Base-by-base conservation (phyloP, 1,140 invertebrate species). In the Lordiphosa mommai region DNA sequence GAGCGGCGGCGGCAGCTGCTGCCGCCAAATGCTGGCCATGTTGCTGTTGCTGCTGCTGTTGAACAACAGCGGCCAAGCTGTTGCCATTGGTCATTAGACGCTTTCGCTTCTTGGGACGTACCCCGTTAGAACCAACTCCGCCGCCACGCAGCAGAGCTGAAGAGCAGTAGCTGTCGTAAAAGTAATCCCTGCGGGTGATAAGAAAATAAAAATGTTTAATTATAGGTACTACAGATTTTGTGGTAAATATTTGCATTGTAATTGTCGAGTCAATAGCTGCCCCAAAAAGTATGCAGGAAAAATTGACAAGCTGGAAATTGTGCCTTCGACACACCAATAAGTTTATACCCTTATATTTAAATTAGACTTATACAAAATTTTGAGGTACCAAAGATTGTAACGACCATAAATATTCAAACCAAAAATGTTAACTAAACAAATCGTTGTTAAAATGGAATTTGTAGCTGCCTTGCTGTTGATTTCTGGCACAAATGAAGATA, bases 101-200 rank as follows among this genome's bases (percentile, higher is more conserved):
- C 33, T 92, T 91, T 48, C 92, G 89, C 74, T 93, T 93, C 64
- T 92, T 89, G 44, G 92, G 89, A 41, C 92, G 90, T 6, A 91
- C 89, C 10, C 91, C 88, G 34, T 88, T 88, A 4, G 40, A 41
- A 68, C 61, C 68, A 8, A 89, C 68, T 0, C 51, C 66, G 0
- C 74, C 57, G 61, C 70, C 70, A 0, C 90, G 89, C 56, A 92
- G 90, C 33, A 92, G 88, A n/a, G 92, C 90, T 46, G 92, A 92
- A 23, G 92, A 91, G 72, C 92, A 93, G 88, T 93, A 93, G 88
- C 92, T 88, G 46, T 88, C 86, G 36, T 88, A 88, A 59, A 88
- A 88, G 48, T 88, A 88, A 51, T 88, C 86, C 86, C 86, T 88
- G 66, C 33, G 38, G 43, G 3, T 14, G 9, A 38, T 20, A 16